Base-by-base conservation (phyloP, 1,140 invertebrate species). In the Trichogramma pretiosum region DNA sequence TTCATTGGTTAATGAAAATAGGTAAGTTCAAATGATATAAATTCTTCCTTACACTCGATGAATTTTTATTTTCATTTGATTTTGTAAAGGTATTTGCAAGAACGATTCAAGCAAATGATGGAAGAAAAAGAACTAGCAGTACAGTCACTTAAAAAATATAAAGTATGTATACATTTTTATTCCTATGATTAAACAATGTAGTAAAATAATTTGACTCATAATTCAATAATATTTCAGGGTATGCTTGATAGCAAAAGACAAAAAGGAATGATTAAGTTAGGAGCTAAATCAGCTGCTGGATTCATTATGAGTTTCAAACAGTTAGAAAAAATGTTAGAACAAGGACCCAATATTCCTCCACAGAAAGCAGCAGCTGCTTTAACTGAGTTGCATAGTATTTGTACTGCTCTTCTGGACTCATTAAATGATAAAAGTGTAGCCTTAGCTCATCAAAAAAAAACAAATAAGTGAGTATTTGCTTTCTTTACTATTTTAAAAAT, bases 361-460 rank as follows among this genome's bases (percentile, higher is more conserved):
- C 78, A 83, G 51, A 78, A 81, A 39, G 83, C 79, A 53, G 78
- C 82, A n/a, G 79, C 81, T 48, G 82, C 82, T 3, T 68, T 84
- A 47, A 72, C 78, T 13, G 87, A 91, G 65, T 67, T 91, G 8
- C 84, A 85, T 55, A 80, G 80, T 4, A 61, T 91, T 13, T 86
- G 85, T 53, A 69, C 83, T 34, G 84, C 85, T 13, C 66, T 91
- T 10, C 72, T 91, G 46, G 88, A 93, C 64, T 79, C 87, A 24
- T 70, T 91, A 11, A 87, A 87, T 67, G 88, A 91, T 61, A 91
- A 91, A 74, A 85, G 82, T 32, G 66, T 88, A 23, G 87, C 87
- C 10, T 61, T 91, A 3, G 78, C 79, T 35, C 87, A 91, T 70
- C 87, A 91, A 58, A 83, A 84, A 54, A 89, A 89, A 73, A 84